Percentiles rank a stretch among this genome's conserved stretches.
These are phyloP conservation scores for Ondatra zibethicus DNA, from an alignment of 2,113 vertebrate species.

Conservation along the genomic window DNA sequence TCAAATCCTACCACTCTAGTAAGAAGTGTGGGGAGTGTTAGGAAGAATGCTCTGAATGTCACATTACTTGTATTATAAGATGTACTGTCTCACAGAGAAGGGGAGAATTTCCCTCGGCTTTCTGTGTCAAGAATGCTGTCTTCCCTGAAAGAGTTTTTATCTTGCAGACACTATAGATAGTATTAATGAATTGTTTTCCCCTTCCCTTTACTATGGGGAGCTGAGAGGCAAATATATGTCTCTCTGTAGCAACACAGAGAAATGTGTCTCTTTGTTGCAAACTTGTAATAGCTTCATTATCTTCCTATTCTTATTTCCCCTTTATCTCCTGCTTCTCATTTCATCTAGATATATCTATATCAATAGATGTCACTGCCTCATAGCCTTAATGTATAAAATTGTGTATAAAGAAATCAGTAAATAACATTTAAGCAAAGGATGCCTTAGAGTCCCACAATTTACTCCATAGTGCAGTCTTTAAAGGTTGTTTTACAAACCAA, in stretches of 20 bases:
- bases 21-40: not conserved
- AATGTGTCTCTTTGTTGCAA: not conserved
- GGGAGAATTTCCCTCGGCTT: not conserved
- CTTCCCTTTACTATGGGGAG: not conserved
- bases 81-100: not conserved
- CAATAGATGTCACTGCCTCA: not conserved
- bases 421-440: slow-evolving; percentile 40
- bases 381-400: not conserved
- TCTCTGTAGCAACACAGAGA: slow-evolving; percentile 30
- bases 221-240: not conserved
- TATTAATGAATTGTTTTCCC: not conserved
- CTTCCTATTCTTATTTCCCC: slow-evolving; percentile 1
- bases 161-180: not conserved
- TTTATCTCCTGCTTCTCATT: slow-evolving; percentile 18
- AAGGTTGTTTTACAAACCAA: slow-evolving; percentile 13
- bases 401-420: slow-evolving; percentile 26
- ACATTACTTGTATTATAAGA: not conserved
- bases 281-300: not conserved
- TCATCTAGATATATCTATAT: not conserved
- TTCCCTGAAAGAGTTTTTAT: not conserved
- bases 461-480: not conserved
- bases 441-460: not conserved
- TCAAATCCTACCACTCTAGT: not conserved
- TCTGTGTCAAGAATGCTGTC: slow-evolving; percentile 6
- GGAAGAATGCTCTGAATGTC: not conserved